phyloP scores from a whole-genome alignment of 2,113 vertebrate genomes.

The Pristiophorus japonicus region DNA sequence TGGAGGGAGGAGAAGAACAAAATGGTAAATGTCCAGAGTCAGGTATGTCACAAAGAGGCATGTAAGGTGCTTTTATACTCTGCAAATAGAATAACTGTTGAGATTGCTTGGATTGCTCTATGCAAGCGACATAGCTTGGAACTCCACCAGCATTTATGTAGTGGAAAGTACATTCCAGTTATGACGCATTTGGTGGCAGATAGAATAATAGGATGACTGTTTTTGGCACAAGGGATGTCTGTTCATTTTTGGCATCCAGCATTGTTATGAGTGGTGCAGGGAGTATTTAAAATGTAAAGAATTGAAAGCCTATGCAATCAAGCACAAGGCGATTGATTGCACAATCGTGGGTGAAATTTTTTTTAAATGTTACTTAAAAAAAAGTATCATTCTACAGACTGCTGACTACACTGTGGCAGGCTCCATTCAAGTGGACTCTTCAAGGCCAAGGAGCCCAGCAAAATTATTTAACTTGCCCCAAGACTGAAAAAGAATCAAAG shows the following conservation, averaged over 20 bases:
- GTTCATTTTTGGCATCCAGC: neutral
- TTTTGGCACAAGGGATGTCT: neutral
- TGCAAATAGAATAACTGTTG: neutral
- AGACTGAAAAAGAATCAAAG: neutral
- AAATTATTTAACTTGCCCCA: neutral
- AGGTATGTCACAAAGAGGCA: neutral
- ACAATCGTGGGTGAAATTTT: neutral
- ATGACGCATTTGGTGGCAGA: neutral
- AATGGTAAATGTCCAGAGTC: neutral
- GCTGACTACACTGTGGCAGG: neutral
- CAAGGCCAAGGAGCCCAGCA: neutral
- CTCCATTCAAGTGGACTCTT: neutral
- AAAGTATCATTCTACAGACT: neutral
- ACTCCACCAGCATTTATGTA: neutral
- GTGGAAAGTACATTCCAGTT: neutral
- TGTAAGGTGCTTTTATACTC: neutral
- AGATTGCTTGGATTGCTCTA: neutral
- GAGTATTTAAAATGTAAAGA: neutral
- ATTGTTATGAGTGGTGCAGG: neutral
- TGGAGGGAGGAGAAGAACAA: neutral
- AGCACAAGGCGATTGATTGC: neutral
- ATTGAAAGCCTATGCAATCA: neutral
- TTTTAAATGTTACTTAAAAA: neutral
- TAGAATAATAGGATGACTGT: neutral
- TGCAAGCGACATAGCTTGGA: neutral